Conservation (phyloP, 1,140 invertebrate species). For the Pogonognathellus flavescens region DNA sequence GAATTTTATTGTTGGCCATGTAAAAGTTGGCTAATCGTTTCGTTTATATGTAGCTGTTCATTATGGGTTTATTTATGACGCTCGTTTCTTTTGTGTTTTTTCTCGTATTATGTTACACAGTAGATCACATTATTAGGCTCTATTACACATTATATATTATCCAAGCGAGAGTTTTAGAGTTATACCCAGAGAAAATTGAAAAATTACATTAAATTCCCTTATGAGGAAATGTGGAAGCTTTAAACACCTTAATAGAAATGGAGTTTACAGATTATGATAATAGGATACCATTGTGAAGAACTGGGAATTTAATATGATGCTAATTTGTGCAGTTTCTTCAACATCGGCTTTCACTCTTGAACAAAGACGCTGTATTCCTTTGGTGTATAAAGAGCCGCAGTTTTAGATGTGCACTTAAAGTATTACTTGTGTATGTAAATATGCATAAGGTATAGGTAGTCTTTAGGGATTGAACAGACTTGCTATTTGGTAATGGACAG, state of each 20-base stretch:
- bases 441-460: not conserved
- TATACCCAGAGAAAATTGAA: not conserved
- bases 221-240: constrained; percentile 3
- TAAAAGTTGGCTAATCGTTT: not conserved
- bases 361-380: not conserved
- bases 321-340: not conserved
- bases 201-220: not conserved
- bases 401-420: not conserved
- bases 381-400: not conserved
- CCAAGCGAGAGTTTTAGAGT: not conserved
- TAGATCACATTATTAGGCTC: not conserved
- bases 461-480: not conserved
- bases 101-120: not conserved
- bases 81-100: not conserved
- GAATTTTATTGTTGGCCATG: not conserved
- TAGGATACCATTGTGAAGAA: not conserved
- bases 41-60: not conserved
- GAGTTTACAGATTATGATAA: not conserved
- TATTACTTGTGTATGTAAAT: not conserved
- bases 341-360: not conserved
- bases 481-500: not conserved
- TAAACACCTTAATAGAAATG: not conserved
- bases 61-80: constrained; percentile 2
- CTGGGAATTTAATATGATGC: not conserved
- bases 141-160: not conserved